Conservation (phyloP, 2,113 vertebrate species). For the Forbesichthys papilliferus region DNA sequence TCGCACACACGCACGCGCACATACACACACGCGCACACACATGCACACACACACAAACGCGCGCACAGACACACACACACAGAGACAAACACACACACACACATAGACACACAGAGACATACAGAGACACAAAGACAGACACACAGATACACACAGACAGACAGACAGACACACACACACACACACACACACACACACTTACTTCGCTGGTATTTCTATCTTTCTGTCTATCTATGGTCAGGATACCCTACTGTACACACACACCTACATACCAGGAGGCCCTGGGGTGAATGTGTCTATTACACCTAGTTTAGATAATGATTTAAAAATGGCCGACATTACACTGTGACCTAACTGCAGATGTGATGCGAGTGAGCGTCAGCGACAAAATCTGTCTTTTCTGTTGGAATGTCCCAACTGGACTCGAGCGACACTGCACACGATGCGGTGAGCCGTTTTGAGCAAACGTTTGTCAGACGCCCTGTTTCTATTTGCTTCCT, state of each 20-base stretch:
- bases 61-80: too few species aligned
- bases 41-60: conserved; percentile 5
- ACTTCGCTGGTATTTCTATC: conserved; percentile 19
- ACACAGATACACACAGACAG: background rate
- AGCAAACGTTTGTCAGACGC: too few species aligned
- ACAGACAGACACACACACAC: background rate
- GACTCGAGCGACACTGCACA: too few species aligned
- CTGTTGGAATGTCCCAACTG: too few species aligned
- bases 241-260: conserved; percentile 3
- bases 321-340: background rate
- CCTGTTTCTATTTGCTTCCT: too few species aligned
- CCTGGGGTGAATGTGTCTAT: background rate
- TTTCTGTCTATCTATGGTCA: conserved; percentile 25
- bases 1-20: too few species aligned
- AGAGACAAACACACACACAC: background rate
- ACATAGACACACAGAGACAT: background rate
- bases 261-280: background rate
- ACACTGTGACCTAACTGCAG: too few species aligned
- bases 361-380: too few species aligned
- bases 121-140: conserved; percentile 10
- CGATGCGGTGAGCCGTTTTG: too few species aligned
- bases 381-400: too few species aligned
- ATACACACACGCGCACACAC: background rate
- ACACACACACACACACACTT: conserved; percentile 7
- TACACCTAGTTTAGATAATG: background rate